Percentiles rank a stretch among this genome's conserved stretches.
phyloP scores from a whole-genome alignment of 2,113 vertebrate genomes.

The Danionella cerebrum region DNA sequence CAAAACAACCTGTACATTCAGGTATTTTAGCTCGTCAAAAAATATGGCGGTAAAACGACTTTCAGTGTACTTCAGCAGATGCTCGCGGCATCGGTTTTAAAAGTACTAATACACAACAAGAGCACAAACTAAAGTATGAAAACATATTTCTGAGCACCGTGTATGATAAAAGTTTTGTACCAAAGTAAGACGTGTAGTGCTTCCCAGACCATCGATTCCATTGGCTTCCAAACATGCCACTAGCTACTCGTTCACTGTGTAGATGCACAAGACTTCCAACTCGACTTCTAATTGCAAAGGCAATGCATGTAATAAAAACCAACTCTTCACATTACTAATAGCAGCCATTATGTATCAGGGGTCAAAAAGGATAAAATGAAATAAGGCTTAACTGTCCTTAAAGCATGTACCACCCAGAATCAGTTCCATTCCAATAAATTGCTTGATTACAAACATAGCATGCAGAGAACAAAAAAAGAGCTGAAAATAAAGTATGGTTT shows the following conservation, averaged over 20 bases:
- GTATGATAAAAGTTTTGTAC: background rate
- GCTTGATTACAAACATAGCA: too few species aligned
- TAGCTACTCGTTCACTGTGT: background rate
- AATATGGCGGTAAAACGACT: background rate
- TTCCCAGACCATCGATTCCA: background rate
- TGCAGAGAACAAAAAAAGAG: conserved; percentile 61
- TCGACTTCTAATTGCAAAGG: conserved; percentile 3
- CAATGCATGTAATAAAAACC: conserved; percentile 14
- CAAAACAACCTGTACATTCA: background rate
- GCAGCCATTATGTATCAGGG: background rate
- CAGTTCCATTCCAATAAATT: background rate
- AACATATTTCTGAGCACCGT: conserved; percentile 10
- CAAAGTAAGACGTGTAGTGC: background rate
- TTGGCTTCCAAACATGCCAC: background rate
- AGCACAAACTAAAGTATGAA: conserved; percentile 4
- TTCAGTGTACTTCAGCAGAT: background rate
- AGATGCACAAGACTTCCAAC: background rate
- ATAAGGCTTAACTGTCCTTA: background rate
- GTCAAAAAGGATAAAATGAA: too few species aligned
- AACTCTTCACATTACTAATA: conserved; percentile 23
- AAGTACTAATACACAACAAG: conserved; percentile 5
- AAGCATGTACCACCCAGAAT: conserved; percentile 9
- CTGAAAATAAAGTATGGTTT: conserved; percentile 46
- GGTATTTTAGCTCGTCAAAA: conserved; percentile 36
- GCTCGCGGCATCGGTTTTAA: too few species aligned